Base-by-base conservation (phyloP, 1,140 invertebrate genomes). In the Drosophila carrolli region DNA sequence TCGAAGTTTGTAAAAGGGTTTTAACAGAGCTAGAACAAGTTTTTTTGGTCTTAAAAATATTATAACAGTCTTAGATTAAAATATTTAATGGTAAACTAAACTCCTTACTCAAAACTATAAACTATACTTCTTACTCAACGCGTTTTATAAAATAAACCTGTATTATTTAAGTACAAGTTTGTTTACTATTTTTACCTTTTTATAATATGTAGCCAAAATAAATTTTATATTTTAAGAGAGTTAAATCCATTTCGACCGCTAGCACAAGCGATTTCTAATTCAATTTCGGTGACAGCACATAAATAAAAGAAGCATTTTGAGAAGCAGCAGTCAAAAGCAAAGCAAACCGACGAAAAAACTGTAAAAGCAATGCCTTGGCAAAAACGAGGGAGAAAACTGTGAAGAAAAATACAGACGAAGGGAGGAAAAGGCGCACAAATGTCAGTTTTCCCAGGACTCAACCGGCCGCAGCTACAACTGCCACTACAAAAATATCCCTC, bases 231-330 rank as follows among this genome's bases (percentile, higher is more conserved):
- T 7, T 9, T 29, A n/a, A 48, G 7, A 48, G 47, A 66, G 47
- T 5, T 67, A 19, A 53, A 53, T 66, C 47, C 65, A 38, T 66
- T 68, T 44, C 16, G 29, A 65, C 46, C 46, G 35, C 16, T 29
- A 38, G 16, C 43, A 78, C 81, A 85, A 86, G 65, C 67, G 76
- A 80, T 84, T 89, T 79, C 83, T 88, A 89, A 88, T 88, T 89
- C 84, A 84, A 88, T 88, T 88, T 88, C 73, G 56, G 83, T 84
- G 84, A 88, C 84, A 88, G 79, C 79, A 79, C 75, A 86, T 88
- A 88, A 86, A 86, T 86, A 86, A 88, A 86, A 76, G 75, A 86
- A 88, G 82, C 83, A 88, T 86, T 84, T 85, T 81, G 55, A 78
- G 71, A 48, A 76, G 75, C 46, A 75, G 60, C 47, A 65, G 73